These are phyloP conservation scores for Sisyra nigra DNA, from an alignment of 2,888 invertebrate genomes.

Conservation along the genomic window DNA sequence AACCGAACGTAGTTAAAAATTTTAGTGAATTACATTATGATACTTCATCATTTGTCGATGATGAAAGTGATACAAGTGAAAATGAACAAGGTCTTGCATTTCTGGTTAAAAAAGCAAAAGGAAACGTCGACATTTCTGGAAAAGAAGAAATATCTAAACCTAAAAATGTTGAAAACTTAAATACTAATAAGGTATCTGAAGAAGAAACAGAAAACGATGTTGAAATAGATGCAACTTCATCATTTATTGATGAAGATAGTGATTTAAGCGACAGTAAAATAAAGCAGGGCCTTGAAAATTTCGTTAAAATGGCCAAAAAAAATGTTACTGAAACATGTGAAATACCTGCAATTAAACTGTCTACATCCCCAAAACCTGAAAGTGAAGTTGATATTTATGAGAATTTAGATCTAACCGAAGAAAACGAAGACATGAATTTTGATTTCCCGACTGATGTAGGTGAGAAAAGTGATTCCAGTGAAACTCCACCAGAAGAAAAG, in stretches of 20 bases:
- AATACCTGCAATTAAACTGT: constrained; percentile 3
- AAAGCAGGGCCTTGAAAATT: neutral
- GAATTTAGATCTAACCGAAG: neutral
- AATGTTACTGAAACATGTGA: neutral
- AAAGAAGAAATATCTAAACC: neutral
- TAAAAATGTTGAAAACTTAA: neutral
- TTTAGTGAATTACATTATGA: too few relatives aligned
- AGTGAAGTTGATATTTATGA: neutral
- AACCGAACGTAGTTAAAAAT: neutral
- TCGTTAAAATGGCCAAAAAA: neutral
- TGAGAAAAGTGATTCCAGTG: neutral
- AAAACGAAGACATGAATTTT: constrained; percentile 2
- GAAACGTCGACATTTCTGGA: neutral
- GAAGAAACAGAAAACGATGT: neutral
- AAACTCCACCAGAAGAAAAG: constrained; percentile 3
- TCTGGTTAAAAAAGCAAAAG: neutral
- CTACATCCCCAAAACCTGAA: neutral
- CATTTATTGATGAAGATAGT: neutral
- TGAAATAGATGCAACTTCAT: neutral
- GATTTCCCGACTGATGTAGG: neutral
- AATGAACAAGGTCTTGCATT: neutral
- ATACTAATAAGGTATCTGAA: neutral
- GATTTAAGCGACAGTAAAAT: constrained; percentile 1
- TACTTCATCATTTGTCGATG: too few relatives aligned
- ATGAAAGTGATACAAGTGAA: neutral